Evolutionary conservation across 2,888 invertebrate genomes (phyloP).

Genomic region (Drosophila kanekoi): DNA sequence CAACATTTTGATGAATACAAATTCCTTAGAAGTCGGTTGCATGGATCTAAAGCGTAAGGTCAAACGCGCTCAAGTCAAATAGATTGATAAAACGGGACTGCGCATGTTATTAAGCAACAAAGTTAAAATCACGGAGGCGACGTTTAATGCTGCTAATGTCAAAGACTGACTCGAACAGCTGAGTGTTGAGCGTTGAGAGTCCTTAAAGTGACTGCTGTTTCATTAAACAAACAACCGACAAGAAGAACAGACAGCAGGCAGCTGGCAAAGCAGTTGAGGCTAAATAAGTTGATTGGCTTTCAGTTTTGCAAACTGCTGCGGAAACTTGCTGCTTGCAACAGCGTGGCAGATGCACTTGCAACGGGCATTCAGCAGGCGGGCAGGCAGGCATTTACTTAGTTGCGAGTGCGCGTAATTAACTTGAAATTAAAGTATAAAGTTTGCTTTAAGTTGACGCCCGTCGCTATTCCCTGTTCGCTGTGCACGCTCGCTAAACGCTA

Average conservation of each 20-base stretch:
- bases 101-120: slow-evolving; percentile 42
- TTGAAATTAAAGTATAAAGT: slow-evolving; percentile 77
- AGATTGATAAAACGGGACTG: no score
- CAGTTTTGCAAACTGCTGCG: slow-evolving; percentile 49
- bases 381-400: slow-evolving; percentile 33
- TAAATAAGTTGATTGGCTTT: slow-evolving; percentile 74
- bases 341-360: slow-evolving; percentile 30
- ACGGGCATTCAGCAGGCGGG: slow-evolving; percentile 16
- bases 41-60: no score
- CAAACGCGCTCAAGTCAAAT: no score
- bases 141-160: slow-evolving; percentile 42
- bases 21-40: no score
- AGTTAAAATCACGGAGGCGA: slow-evolving; percentile 50
- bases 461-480: slow-evolving; percentile 2
- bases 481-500: slow-evolving; percentile 54
- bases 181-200: slow-evolving; percentile 16
- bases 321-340: slow-evolving; percentile 24
- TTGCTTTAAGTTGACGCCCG: slow-evolving; percentile 70
- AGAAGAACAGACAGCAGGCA: slow-evolving; percentile 5
- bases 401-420: slow-evolving; percentile 63
- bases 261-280: slow-evolving; percentile 5
- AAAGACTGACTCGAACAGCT: slow-evolving; percentile 13
- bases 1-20: no score
- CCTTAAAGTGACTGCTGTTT: slow-evolving; percentile 41
- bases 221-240: slow-evolving; percentile 25